Evolutionary conservation across 2,888 invertebrate species (phyloP), one percentile per base, ranked within the genome.

Genomic region (Philereme transversata): DNA sequence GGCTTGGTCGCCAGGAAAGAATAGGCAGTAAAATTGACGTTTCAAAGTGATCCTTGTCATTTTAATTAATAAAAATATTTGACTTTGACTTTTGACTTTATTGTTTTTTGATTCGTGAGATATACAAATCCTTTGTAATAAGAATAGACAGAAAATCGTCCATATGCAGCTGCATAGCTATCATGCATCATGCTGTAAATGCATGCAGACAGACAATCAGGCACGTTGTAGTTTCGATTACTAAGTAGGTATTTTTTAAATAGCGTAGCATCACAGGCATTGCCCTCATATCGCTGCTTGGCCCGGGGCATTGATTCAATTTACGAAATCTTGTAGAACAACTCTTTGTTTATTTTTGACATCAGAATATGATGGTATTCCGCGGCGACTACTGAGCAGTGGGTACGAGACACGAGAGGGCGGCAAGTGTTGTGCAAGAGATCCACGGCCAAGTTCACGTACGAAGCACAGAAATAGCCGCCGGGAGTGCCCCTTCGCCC

Each of bases 371-470:
- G 6, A 6, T 40, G 40, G 7, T 43, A 5, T 43, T n/a, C 4
- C n/a, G 4, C 7, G 4, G 43, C 43, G 43, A 10, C 4, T 4
- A 9, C 43, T 43, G 10, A 4, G n/a, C 9, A 4, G 41, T n/a
- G 43, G 10, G 43, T n/a, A 10, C 46, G 47, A 35, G 34, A 5
- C 11, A 6, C 5, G 35, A n/a, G 10, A 8, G 45, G 45, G 33
- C 11, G 45, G 11, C 10, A 34, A 38, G 38, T 46, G 53, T 57
- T 57, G 49, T 46, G 50, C 55, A 54, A 58, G 36, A 56, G 57
- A 57, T 10, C 59, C 65, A 72, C 71, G 73, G 78, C 75, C 84
- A 84, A 83, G 84, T 83, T 83, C 84, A 82, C 71, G 81, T 66
- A 64, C 58, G 57, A 49, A 52, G 47, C 60, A 65, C 72, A 62